Evolutionary conservation across 2,113 vertebrate species (phyloP).

Genomic region (Bubo blakistoni): DNA sequence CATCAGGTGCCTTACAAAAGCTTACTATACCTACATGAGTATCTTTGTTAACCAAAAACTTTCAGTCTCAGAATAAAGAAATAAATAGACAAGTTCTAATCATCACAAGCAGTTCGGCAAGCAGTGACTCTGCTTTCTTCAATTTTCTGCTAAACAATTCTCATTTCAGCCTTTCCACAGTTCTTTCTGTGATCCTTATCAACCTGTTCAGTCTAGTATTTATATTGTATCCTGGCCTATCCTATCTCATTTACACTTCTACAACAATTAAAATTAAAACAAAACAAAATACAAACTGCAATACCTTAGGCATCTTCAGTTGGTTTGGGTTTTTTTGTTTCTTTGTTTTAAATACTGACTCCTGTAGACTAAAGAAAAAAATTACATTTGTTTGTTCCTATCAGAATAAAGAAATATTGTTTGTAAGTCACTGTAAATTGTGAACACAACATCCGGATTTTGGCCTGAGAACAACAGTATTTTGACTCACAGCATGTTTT

Average conservation of each 20-base stretch:
- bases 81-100: not conserved
- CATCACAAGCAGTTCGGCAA: not conserved
- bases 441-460: not conserved
- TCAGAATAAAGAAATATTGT: not conserved
- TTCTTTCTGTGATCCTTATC: not conserved
- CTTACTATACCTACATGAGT: not conserved
- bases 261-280: not conserved
- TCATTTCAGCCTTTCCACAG: not conserved
- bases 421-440: not conserved
- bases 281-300: not conserved
- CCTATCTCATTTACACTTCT: not conserved
- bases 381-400: not conserved
- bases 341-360: not conserved
- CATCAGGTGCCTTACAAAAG: not conserved
- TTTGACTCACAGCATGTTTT: not conserved
- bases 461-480: not conserved
- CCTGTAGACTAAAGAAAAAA: not conserved
- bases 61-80: not conserved
- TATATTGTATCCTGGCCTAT: not conserved
- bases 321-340: not conserved
- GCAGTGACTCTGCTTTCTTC: not conserved
- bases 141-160: not conserved
- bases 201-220: not conserved
- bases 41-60: not conserved
- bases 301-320: not conserved